These are phyloP conservation scores for Halictus ligatus DNA, from an alignment of 2,888 invertebrate genomes.

Conservation along the genomic window DNA sequence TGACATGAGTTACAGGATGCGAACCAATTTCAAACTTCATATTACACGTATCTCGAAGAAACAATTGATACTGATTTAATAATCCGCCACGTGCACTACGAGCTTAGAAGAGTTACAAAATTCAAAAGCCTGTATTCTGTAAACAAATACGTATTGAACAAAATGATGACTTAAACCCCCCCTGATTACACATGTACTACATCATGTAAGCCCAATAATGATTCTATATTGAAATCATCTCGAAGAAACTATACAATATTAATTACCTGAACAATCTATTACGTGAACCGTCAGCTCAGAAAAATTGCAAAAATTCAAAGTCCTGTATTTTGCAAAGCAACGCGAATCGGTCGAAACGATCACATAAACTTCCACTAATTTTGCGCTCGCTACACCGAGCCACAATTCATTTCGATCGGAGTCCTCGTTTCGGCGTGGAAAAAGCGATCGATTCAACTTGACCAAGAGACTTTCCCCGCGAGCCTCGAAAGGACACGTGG, in stretches of 20 bases:
- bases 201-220: not conserved
- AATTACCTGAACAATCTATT: not conserved
- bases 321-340: not conserved
- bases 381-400: no score
- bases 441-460: not conserved
- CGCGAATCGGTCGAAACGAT: no score
- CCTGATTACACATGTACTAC: not conserved
- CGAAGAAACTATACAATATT: not conserved
- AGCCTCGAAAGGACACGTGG: not conserved
- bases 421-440: not conserved
- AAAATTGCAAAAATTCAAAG: not conserved
- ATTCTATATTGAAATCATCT: not conserved
- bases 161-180: no score
- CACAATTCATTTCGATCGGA: not conserved
- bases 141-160: no score
- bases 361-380: no score
- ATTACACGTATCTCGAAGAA: no score
- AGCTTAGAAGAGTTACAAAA: no score
- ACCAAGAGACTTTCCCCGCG: not conserved
- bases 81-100: no score
- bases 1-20: no score
- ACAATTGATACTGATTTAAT: no score
- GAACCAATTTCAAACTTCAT: no score
- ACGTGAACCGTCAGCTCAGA: not conserved
- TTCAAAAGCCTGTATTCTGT: no score